Conservation (phyloP, 2,888 invertebrate genomes). For the Gibbula magus region DNA sequence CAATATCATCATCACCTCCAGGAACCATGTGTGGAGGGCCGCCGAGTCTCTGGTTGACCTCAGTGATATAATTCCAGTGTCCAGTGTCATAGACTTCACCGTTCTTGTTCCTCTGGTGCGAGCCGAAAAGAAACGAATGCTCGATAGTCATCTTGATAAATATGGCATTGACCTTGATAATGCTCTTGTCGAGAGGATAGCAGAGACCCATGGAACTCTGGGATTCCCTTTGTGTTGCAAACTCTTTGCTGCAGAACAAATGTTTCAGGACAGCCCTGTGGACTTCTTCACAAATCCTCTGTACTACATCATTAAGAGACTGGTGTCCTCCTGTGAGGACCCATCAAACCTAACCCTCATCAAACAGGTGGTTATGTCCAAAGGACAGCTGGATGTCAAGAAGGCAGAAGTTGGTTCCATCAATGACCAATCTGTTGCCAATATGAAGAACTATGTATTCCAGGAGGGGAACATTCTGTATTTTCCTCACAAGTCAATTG, state of each 20-base stretch:
- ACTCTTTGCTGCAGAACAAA: constrained; percentile 8
- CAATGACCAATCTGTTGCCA: neutral
- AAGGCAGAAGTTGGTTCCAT: neutral
- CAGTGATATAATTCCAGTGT: constrained; percentile 1
- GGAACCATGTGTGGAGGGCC: constrained; percentile 11
- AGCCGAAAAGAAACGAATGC: constrained; percentile 3
- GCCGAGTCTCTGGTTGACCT: neutral
- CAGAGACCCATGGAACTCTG: constrained; percentile 3
- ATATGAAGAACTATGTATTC: constrained; percentile 14
- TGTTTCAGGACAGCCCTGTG: constrained; percentile 13
- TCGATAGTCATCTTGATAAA: constrained; percentile 17
- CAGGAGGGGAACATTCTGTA: constrained; percentile 8
- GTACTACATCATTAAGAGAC: neutral
- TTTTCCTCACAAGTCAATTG: constrained; percentile 11
- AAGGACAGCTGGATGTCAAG: neutral
- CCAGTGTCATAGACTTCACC: constrained; percentile 3
- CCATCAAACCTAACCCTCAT: constrained; percentile 8
- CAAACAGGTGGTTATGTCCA: constrained; percentile 19
- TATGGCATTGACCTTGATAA: neutral
- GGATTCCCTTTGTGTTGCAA: constrained; percentile 11
- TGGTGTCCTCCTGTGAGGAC: constrained; percentile 11
- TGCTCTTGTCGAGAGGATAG: neutral
- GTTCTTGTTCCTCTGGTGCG: constrained; percentile 7
- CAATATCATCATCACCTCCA: constrained; percentile 6
- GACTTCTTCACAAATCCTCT: constrained; percentile 3